These are phyloP conservation scores for Euplagia quadripunctaria DNA, from an alignment of 2,888 invertebrate genomes.

Conservation along the genomic window DNA sequence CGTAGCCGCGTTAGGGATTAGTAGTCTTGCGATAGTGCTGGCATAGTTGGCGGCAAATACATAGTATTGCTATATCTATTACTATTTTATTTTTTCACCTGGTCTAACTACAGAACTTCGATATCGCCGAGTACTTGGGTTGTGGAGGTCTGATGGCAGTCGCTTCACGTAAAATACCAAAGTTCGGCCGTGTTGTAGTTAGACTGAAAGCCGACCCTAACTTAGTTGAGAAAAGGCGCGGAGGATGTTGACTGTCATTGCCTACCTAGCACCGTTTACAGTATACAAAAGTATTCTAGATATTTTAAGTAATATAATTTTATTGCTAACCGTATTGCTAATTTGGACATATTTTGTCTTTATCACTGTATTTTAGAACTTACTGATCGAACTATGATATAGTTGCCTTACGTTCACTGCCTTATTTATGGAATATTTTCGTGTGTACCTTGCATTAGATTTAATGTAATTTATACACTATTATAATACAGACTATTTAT, in stretches of 20 bases:
- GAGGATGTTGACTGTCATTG: not conserved
- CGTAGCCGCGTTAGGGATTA: not conserved
- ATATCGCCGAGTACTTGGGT: too few species aligned
- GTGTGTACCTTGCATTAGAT: slow-evolving; percentile 36
- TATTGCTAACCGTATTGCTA: slow-evolving; percentile 55
- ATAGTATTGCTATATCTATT: too few species aligned
- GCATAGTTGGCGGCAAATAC: too few species aligned
- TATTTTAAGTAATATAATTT: slow-evolving; percentile 24
- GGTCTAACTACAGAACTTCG: too few species aligned
- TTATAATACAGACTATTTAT: slow-evolving; percentile 14
- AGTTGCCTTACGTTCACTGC: slow-evolving; percentile 30
- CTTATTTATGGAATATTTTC: slow-evolving; percentile 30
- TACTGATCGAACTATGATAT: slow-evolving; percentile 26
- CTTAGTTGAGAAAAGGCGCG: too few species aligned
- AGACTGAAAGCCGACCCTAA: too few species aligned
- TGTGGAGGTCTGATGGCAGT: too few species aligned
- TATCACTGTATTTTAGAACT: slow-evolving; percentile 43
- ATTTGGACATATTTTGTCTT: slow-evolving; percentile 50
- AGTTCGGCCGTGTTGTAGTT: too few species aligned
- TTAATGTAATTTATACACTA: slow-evolving; percentile 25
- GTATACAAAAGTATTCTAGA: slow-evolving; percentile 28
- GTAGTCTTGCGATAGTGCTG: too few species aligned
- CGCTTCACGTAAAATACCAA: too few species aligned
- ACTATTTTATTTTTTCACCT: too few species aligned
- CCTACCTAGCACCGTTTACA: slow-evolving; percentile 44